Evolutionary conservation across 2,797 vertebrate species (phyloP).

Genomic region (Platalea minor): DNA sequence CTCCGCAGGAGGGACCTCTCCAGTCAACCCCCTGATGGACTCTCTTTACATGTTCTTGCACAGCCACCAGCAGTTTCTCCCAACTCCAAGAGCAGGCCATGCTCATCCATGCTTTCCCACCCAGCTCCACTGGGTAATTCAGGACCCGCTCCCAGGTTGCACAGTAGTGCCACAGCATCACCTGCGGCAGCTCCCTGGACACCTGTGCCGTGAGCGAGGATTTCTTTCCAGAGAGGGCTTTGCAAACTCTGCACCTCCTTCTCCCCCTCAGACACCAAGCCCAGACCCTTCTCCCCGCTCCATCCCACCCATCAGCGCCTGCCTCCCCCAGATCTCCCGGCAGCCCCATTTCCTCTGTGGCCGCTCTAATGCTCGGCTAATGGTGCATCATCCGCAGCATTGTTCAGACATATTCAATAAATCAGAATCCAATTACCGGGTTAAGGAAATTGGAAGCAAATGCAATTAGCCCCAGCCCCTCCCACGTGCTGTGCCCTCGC

Average conservation of each 20-base stretch:
- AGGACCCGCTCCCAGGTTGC: not conserved
- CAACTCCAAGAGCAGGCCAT: not conserved
- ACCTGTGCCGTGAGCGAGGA: not conserved
- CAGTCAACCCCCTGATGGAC: not conserved
- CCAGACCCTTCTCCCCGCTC: not conserved
- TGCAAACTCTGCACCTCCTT: not conserved
- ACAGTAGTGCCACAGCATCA: not conserved
- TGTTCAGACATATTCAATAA: constrained; percentile 64
- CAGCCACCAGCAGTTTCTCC: not conserved
- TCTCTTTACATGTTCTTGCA: not conserved
- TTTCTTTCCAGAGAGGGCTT: not conserved
- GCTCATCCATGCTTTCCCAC: not conserved
- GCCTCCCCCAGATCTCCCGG: not conserved
- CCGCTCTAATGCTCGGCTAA: constrained; percentile 58
- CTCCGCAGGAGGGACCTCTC: not conserved
- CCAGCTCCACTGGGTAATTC: not conserved
- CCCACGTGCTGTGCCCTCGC: constrained; percentile 46
- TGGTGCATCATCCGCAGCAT: constrained; percentile 5
- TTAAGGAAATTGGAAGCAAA: constrained; percentile 74
- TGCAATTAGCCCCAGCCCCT: constrained; percentile 70
- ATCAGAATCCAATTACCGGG: constrained; percentile 75
- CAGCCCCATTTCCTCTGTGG: not conserved
- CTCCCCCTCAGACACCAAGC: not conserved
- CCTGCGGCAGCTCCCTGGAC: not conserved
- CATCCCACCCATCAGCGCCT: fast-evolving